These are phyloP conservation scores for Tiliqua scincoides DNA, from an alignment of 2,113 vertebrate genomes.

Conservation along the genomic window DNA sequence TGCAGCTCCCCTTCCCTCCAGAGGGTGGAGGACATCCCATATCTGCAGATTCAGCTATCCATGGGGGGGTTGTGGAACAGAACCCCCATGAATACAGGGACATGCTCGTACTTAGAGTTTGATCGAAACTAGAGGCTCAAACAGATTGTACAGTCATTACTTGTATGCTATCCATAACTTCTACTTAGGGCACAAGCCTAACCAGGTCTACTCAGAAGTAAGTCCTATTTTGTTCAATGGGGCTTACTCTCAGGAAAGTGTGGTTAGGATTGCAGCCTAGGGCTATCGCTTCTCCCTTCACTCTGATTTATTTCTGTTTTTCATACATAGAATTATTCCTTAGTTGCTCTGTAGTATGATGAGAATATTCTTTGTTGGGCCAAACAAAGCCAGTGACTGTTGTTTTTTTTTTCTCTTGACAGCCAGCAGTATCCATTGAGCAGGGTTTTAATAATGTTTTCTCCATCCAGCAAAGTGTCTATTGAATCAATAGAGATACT, in stretches of 20 bases:
- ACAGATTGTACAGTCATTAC: no score
- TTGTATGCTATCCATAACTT: neutral
- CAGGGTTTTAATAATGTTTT: constrained; percentile 40
- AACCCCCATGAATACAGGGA: no score
- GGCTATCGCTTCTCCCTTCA: neutral
- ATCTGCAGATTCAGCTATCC: no score
- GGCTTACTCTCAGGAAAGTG: no score
- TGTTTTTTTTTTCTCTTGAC: constrained; percentile 22
- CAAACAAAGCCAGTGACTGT: constrained; percentile 22
- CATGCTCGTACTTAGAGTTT: neutral
- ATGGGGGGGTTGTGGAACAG: no score
- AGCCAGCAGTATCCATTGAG: constrained; percentile 2
- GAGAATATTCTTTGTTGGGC: constrained; percentile 3
- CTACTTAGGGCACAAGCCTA: no score
- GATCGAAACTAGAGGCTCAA: neutral
- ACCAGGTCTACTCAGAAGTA: no score
- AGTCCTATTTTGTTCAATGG: no score
- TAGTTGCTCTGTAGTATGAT: constrained; percentile 24
- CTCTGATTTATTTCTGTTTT: constrained; percentile 12
- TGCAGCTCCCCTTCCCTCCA: no score
- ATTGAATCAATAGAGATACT: constrained; percentile 42
- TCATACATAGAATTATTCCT: constrained; percentile 41
- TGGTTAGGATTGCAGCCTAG: no score
- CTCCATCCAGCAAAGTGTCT: constrained; percentile 10
- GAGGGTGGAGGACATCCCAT: no score